Conservation (phyloP, 1,140 invertebrate species). For the Papilio helenus region DNA sequence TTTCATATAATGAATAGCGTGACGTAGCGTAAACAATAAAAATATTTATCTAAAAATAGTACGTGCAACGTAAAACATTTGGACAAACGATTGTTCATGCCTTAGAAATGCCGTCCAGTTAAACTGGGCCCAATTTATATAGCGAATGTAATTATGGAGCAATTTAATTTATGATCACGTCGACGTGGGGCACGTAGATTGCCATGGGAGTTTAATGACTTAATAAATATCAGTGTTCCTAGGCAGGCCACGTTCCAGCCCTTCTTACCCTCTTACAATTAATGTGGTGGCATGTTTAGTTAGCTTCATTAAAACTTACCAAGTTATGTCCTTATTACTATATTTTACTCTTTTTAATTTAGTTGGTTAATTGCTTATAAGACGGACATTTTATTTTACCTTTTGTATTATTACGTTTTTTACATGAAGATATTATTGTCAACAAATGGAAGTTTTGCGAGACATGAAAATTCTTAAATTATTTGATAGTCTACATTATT, state of each 20-base stretch:
- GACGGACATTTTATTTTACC: too few relatives aligned
- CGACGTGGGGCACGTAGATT: constrained; percentile 27
- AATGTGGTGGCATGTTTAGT: constrained; percentile 14
- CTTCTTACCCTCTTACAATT: constrained; percentile 27
- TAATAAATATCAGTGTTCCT: constrained; percentile 36
- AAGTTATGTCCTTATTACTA: not conserved
- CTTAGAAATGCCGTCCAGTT: constrained; percentile 14
- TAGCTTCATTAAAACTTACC: constrained; percentile 10
- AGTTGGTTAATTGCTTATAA: too few relatives aligned
- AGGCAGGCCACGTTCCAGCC: constrained; percentile 32
- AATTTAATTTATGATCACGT: constrained; percentile 38
- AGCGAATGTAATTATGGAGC: constrained; percentile 34
- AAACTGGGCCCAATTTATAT: constrained; percentile 30
- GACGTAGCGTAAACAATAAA: too few relatives aligned
- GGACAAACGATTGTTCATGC: not conserved
- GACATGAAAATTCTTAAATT: too few relatives aligned
- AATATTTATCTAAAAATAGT: too few relatives aligned
- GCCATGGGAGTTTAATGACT: constrained; percentile 36
- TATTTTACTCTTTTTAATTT: not conserved
- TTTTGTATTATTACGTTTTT: too few relatives aligned
- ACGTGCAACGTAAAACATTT: not conserved
- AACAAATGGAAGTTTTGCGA: too few relatives aligned
- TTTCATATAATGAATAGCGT: too few relatives aligned
- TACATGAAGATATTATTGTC: too few relatives aligned
- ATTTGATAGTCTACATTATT: too few relatives aligned